Base-by-base conservation (phyloP, 2,113 vertebrate genomes). In the Phyllostomus discolor region DNA sequence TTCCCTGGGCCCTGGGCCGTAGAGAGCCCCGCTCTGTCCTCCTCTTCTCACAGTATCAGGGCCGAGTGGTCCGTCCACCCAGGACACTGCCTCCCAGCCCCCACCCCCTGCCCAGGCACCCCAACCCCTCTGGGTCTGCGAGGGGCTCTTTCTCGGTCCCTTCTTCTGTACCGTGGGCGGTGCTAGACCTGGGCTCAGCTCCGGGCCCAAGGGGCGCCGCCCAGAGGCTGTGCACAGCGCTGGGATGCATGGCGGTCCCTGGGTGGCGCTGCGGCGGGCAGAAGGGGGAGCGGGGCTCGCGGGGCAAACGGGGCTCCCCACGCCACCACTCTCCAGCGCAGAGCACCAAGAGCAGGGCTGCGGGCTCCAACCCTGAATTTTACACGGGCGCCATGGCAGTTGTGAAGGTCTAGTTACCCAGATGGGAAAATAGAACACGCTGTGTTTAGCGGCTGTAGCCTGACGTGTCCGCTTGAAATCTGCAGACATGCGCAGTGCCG, bases 281-380 rank as follows among this genome's bases (percentile, higher is more conserved):
- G 62, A 54, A 11, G 22, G 16, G 52, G 64, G 38, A 7, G 5
- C 4, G 1, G 9, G 38, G 38, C 38, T 41, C 38, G 38, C 38
- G 1, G 10, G 41, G 5, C 28, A 46, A 26, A 4, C 0, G 1
- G 22, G 24, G 1, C 22, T 46, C 43, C 35, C 16, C 16, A 0
- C 19, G 16, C 46, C 4, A 2, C 14, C 57, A 70, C 2, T 17
- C 14, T 41, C 46, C 17, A n/a, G 10, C 3, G 1, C 54, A 19
- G 48, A 69, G n/a, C 38, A 52, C 38, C 5, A 0, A 57, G 24
- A 96, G 16, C n/a, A 46, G 24, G 93, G 12, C 22, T 11, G 19
- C 46, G 19, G 57, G 66, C 78, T 78, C 54, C 48, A 48, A 50
- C n/a, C 43, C 26, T 35, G 33, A 73, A 83, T 57, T 79, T 94